Evolutionary conservation across 2,888 invertebrate species (phyloP), one percentile per base, ranked within the genome.

Genomic region (Thymelicus acteon): DNA sequence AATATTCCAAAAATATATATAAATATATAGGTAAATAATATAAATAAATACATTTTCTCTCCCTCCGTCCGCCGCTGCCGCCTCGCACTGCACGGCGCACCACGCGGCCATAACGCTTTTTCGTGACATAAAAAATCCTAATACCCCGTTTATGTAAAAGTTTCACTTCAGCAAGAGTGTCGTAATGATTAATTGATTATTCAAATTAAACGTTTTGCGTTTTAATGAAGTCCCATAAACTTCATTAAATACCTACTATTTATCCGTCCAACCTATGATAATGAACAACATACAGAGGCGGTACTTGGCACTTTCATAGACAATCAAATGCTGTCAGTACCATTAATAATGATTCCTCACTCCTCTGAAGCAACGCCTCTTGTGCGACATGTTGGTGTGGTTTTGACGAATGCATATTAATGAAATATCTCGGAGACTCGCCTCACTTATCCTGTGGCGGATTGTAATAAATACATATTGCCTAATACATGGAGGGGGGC

Each of bases 321-420:
- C 81, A 77, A 80, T 79, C 78, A 77, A 79, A 81, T 76, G 77
- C 79, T 83, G 84, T 85, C 88, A 84, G 80, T 75, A 76, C 80
- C 83, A 82, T 83, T 84, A 80, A 84, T 84, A 85, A 84, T 78
- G 72, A 74, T 74, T 77, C 72, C 67, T 73, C 75, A 77, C 78
- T 75, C 73, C 76, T 79, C 75, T 80, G 78, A 80, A 81, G 82
- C 79, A 80, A 84, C 89, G 85, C 86, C 85, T 83, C 83, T 80
- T 39, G 63, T 39, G 69, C 81, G 79, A 81, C 76, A 76, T 77
- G 80, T 81, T 81, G 80, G 80, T 80, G 82, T 80, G 72, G 75
- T 81, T 81, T 80, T 82, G 81, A 85, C 81, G 80, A 80, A 81
- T 80, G 79, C 79, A 85, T 85, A 85, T 81, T 84, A 80, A 79